phyloP scores from a whole-genome alignment of 2,113 vertebrate genomes.

The Bambusicola thoracicus region DNA sequence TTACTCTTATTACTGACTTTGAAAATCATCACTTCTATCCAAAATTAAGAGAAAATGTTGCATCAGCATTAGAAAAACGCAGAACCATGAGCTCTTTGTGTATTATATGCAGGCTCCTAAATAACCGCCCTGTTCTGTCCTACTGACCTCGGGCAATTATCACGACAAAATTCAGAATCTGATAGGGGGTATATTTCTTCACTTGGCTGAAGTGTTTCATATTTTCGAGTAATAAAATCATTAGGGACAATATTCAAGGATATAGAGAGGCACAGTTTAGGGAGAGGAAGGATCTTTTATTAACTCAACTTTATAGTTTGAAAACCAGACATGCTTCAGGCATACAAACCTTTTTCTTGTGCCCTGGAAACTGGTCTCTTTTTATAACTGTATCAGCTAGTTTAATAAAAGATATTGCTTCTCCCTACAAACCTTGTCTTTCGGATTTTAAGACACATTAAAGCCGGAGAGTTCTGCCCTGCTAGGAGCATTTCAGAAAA shows the following conservation, averaged over 20 bases:
- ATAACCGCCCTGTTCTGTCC: background rate
- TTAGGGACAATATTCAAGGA: slow-evolving; percentile 38
- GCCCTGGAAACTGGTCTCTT: slow-evolving; percentile 47
- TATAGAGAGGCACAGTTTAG: slow-evolving; percentile 14
- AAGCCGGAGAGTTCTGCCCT: slow-evolving; percentile 50
- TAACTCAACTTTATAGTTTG: slow-evolving; percentile 41
- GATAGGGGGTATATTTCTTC: slow-evolving; percentile 13
- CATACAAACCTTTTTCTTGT: slow-evolving; percentile 48
- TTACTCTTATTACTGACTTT: background rate
- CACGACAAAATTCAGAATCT: slow-evolving; percentile 8
- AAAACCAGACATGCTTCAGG: slow-evolving; percentile 57
- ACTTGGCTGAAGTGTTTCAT: background rate
- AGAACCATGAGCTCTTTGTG: background rate
- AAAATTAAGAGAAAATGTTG: background rate
- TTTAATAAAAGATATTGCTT: slow-evolving; percentile 71
- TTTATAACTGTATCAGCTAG: slow-evolving; percentile 63
- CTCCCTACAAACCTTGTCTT: slow-evolving; percentile 45
- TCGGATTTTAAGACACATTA: slow-evolving; percentile 59
- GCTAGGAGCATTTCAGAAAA: slow-evolving; percentile 45
- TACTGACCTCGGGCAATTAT: background rate
- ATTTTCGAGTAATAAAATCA: slow-evolving; percentile 56
- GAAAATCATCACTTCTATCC: background rate
- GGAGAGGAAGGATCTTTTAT: slow-evolving; percentile 44
- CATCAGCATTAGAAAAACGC: background rate
- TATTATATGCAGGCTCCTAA: background rate